Conservation (phyloP, 2,797 vertebrate genomes). For the Enteromius anoplus region DNA sequence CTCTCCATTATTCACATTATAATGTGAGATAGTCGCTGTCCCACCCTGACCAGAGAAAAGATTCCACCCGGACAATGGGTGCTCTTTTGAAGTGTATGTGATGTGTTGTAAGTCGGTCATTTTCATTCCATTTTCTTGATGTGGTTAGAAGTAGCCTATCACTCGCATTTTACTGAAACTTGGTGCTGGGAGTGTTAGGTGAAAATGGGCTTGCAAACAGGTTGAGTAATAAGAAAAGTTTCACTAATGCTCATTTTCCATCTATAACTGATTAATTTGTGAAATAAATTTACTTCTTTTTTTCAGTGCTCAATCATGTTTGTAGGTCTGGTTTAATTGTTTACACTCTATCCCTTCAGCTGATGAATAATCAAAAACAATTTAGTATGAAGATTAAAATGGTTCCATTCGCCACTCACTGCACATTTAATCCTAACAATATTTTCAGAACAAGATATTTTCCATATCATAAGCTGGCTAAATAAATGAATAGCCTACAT, state of each 20-base stretch:
- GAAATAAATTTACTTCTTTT: background rate
- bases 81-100: slow-evolving; percentile 74
- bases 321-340: background rate
- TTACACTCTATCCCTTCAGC: background rate
- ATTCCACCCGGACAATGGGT: slow-evolving; percentile 72
- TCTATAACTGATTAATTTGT: background rate
- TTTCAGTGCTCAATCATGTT: background rate
- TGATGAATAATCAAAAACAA: background rate
- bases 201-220: background rate
- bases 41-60: slow-evolving; percentile 76
- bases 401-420: background rate
- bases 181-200: slow-evolving; percentile 31
- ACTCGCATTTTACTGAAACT: slow-evolving; percentile 27
- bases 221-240: background rate
- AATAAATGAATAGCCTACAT: background rate
- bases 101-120: slow-evolving; percentile 50
- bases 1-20: slow-evolving; percentile 77
- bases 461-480: background rate
- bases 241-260: background rate
- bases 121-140: slow-evolving; percentile 45
- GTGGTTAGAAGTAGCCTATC: slow-evolving; percentile 6
- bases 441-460: background rate
- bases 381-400: background rate
- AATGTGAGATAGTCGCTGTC: slow-evolving; percentile 78
- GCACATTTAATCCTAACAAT: background rate